Percentiles rank a stretch among this genome's conserved stretches.
Evolutionary conservation across 2,888 invertebrate genomes (phyloP).

Genomic region (Augochlorella aurata): DNA sequence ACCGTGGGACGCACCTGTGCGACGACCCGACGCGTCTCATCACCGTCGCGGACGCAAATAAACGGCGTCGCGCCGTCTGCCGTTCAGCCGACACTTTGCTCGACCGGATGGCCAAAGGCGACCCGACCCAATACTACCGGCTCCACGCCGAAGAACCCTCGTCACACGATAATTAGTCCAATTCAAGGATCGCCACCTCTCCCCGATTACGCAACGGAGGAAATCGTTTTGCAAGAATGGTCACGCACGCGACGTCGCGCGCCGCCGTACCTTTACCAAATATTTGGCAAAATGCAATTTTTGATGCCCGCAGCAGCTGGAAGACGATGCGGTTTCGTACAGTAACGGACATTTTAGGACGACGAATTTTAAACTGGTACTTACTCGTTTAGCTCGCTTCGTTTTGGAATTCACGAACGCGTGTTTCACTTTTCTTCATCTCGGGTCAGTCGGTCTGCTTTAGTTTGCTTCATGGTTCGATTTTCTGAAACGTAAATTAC

Average conservation of each 20-base stretch:
- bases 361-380: too few species aligned
- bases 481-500: too few species aligned
- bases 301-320: too few species aligned
- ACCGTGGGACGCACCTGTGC: constrained; percentile 60
- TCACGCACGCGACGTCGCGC: neutral
- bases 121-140: constrained; percentile 21
- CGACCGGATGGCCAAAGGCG: constrained; percentile 51
- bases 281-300: too few species aligned
- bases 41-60: constrained; percentile 73
- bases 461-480: too few species aligned
- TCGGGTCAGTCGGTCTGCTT: too few species aligned
- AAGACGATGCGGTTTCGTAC: too few species aligned
- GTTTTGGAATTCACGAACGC: too few species aligned
- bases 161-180: constrained; percentile 19
- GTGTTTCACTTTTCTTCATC: too few species aligned
- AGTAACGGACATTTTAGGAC: too few species aligned
- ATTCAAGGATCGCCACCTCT: constrained; percentile 5
- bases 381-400: too few species aligned
- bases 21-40: constrained; percentile 58
- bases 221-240: constrained; percentile 16
- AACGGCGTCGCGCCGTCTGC: constrained; percentile 80
- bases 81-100: constrained; percentile 51
- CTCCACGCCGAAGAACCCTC: constrained; percentile 16
- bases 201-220: constrained; percentile 16
- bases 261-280: too few species aligned